phyloP scores from a whole-genome alignment of 1,140 invertebrate genomes.

The Marisa cornuarietis region DNA sequence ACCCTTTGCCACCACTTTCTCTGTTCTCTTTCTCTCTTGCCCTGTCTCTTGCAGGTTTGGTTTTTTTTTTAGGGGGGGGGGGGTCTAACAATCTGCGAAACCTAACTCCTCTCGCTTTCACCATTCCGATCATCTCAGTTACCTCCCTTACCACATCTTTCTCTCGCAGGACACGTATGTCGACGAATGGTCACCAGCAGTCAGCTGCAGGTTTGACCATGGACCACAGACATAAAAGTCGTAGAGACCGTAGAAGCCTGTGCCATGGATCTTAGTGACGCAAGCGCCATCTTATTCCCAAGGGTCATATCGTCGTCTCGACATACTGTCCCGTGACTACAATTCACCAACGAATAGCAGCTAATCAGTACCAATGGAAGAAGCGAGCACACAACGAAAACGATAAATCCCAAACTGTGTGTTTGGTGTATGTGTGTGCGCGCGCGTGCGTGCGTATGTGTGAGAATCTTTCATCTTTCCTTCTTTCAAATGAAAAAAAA shows the following conservation, averaged over 20 bases:
- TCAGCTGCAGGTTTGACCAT: neutral
- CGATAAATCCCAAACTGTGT: too few species aligned
- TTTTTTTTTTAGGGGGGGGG: too few species aligned
- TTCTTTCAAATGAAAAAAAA: too few species aligned
- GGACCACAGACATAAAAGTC: neutral
- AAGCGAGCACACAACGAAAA: neutral
- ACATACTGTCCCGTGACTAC: neutral
- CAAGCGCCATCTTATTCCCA: neutral
- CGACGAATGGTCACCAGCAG: too few species aligned
- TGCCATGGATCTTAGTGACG: neutral
- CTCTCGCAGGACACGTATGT: too few species aligned
- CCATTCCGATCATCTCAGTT: too few species aligned
- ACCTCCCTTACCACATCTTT: neutral
- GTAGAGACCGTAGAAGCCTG: neutral
- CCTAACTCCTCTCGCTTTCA: neutral
- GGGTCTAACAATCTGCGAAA: neutral
- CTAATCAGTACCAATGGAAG: neutral
- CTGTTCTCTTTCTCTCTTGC: conserved; percentile 1
- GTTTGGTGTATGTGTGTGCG: too few species aligned
- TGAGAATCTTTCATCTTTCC: too few species aligned
- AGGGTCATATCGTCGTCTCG: neutral
- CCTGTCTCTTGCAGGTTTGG: neutral
- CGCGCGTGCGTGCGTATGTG: too few species aligned
- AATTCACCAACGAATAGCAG: neutral
- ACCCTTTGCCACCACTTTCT: neutral